phyloP scores from a whole-genome alignment of 2,797 vertebrate genomes.

The Sebastes steindachneri region DNA sequence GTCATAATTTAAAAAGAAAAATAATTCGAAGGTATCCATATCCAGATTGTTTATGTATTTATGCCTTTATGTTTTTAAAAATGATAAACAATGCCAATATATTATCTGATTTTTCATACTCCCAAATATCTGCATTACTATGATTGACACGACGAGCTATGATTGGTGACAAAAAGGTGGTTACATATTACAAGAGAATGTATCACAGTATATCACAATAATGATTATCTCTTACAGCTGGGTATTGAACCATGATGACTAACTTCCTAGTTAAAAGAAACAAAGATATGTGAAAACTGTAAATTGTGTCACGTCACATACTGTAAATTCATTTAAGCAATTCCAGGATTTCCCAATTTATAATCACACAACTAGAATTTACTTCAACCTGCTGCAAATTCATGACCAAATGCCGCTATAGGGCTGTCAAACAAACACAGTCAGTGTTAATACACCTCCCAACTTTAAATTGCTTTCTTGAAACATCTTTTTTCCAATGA shows the following conservation, averaged over 20 bases:
- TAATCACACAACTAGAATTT: slow-evolving; percentile 17
- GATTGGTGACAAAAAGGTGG: not conserved
- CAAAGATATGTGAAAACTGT: not conserved
- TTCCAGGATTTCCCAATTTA: not conserved
- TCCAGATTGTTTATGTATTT: not conserved
- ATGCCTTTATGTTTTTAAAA: not conserved
- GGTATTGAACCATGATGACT: not conserved
- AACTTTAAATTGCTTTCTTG: slow-evolving; percentile 67
- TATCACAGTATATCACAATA: not conserved
- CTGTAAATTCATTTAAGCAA: not conserved
- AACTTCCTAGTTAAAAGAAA: not conserved
- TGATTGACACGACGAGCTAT: too few species aligned
- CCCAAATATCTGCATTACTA: not conserved
- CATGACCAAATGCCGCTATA: slow-evolving; percentile 7
- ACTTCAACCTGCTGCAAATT: slow-evolving; percentile 10
- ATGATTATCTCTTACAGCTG: not conserved
- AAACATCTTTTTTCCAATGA: slow-evolving; percentile 29
- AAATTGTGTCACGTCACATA: not conserved
- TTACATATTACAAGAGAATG: not conserved
- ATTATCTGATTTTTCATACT: not conserved
- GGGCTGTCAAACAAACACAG: slow-evolving; percentile 53
- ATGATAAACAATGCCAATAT: not conserved
- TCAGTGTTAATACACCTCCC: slow-evolving; percentile 46
- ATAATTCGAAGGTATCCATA: not conserved
- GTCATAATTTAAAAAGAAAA: not conserved